These are phyloP conservation scores for Alces alces DNA, from an alignment of 2,113 vertebrate genomes.

Conservation along the genomic window DNA sequence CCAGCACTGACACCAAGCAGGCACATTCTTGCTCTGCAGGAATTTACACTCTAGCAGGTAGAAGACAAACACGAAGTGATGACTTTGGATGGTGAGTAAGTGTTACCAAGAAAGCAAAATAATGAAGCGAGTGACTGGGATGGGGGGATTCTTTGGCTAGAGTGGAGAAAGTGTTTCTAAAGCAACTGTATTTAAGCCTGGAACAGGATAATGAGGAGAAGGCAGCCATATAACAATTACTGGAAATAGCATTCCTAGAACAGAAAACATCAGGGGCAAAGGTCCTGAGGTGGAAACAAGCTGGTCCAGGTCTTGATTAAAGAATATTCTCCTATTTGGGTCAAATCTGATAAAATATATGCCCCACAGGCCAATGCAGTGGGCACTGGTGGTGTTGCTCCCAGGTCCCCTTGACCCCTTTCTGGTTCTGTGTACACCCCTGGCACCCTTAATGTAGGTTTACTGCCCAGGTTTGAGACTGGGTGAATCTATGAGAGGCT, in stretches of 20 bases:
- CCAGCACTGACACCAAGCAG: rapidly evolving
- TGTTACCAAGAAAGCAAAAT: background rate
- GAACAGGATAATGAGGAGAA: background rate
- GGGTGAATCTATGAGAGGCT: background rate
- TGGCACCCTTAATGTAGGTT: background rate
- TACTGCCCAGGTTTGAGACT: background rate
- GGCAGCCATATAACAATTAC: background rate
- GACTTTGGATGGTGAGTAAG: background rate
- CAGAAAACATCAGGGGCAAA: background rate
- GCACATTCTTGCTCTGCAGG: rapidly evolving
- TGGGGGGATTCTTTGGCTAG: background rate
- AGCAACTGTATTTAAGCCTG: background rate
- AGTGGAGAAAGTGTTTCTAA: background rate
- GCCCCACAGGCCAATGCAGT: rapidly evolving
- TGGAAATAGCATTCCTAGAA: background rate
- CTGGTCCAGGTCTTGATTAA: background rate
- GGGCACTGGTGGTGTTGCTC: background rate
- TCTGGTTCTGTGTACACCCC: background rate
- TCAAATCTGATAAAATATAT: background rate
- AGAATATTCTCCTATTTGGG: background rate
- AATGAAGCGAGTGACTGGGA: background rate
- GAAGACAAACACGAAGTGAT: background rate
- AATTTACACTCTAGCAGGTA: rapidly evolving
- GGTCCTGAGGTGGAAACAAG: background rate
- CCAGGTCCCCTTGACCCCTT: rapidly evolving